Percentiles rank a stretch among this genome's conserved stretches.
Conservation (phyloP, 2,888 invertebrate genomes). For the Apomyelois bistriatella region DNA sequence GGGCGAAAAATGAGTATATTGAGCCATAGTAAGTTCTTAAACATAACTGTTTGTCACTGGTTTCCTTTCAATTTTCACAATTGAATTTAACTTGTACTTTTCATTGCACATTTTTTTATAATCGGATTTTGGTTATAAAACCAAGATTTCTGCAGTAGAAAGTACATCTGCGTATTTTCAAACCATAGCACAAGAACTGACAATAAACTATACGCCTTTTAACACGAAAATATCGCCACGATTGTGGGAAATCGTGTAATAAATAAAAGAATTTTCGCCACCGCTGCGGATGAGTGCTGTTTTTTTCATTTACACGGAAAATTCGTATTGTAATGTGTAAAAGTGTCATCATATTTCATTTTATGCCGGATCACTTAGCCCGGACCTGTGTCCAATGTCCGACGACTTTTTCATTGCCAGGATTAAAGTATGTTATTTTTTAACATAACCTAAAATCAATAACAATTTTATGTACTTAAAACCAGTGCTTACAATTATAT, state of each 20-base stretch:
- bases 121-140: too few species aligned
- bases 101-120: too few species aligned
- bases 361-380: conserved; percentile 76
- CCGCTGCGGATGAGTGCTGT: conserved; percentile 16
- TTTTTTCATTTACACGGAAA: conserved; percentile 68
- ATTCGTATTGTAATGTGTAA: conserved; percentile 76
- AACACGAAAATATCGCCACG: conserved; percentile 14
- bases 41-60: too few species aligned
- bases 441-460: too few species aligned
- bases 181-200: not conserved
- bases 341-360: conserved; percentile 78
- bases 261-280: conserved; percentile 13
- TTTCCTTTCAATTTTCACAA: too few species aligned
- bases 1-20: too few species aligned
- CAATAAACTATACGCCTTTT: not conserved
- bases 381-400: conserved; percentile 47
- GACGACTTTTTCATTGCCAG: conserved; percentile 6
- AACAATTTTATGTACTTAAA: too few species aligned
- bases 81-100: too few species aligned
- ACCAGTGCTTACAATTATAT: too few species aligned
- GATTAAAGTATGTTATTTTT: too few species aligned
- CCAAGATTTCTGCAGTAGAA: not conserved
- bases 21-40: too few species aligned
- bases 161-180: not conserved
- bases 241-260: conserved; percentile 16